Evolutionary conservation across 2,797 vertebrate genomes (phyloP).

Genomic region (Helicolenus hilgendorfi): DNA sequence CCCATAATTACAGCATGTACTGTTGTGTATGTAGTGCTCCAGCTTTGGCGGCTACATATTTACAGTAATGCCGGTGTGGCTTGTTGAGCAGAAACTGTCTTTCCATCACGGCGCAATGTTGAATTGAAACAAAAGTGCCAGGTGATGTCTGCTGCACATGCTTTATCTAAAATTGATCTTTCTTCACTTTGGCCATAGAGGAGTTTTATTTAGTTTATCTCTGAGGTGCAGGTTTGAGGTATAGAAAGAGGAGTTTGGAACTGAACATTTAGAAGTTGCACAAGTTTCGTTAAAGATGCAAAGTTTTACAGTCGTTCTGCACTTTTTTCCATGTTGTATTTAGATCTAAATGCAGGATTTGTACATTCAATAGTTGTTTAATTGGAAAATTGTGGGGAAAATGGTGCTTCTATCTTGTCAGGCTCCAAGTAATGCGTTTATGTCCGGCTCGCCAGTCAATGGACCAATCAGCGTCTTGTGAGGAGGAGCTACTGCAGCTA

Average conservation of each 20-base stretch:
- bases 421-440: too few species aligned
- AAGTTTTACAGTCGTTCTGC: not conserved
- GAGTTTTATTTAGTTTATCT: not conserved
- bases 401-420: not conserved
- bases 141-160: not conserved
- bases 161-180: conserved; percentile 17
- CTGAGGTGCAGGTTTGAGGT: not conserved
- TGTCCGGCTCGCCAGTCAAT: too few species aligned
- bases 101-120: not conserved
- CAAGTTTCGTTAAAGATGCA: not conserved
- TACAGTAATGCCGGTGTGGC: not conserved
- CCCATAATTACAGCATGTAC: not conserved
- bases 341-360: not conserved
- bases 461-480: too few species aligned
- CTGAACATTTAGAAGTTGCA: not conserved
- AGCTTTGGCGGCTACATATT: not conserved
- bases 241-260: not conserved
- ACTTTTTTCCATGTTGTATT: not conserved
- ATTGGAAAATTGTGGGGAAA: not conserved
- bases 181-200: not conserved
- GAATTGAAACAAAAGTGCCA: not conserved
- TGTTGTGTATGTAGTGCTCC: not conserved
- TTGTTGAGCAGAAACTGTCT: not conserved
- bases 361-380: not conserved
- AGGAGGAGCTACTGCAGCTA: too few species aligned